Evolutionary conservation across 2,113 vertebrate genomes (phyloP), one percentile per base, ranked within the genome.

Genomic region (Potamarius usumacintae): DNA sequence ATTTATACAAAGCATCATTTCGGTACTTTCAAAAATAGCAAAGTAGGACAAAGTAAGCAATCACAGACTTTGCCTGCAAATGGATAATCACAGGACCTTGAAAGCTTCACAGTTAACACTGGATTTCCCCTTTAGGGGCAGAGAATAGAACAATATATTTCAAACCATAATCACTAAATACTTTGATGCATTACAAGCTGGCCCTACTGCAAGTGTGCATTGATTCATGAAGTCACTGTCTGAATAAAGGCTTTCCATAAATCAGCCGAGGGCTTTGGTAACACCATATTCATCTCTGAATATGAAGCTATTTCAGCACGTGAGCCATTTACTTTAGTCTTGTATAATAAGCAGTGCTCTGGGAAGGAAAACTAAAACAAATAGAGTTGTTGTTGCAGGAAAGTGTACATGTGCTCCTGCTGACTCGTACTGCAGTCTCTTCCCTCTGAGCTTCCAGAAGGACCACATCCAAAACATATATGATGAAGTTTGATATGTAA

Each of bases 41-140:
- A 95, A 96, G 94, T 95, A 94, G 95, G 94, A 96, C 95, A 94
- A 93, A 95, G 94, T 95, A 95, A 95, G 95, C 93, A 95, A 95
- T 96, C 94, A 94, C 90, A 90, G 90, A 85, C 88, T 88, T 90
- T 91, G 92, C 89, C 94, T 92, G 92, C 90, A 91, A 95, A 95
- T 95, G 94, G 94, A 94, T 95, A 95, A 94, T 94, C 79, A 74
- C 92, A 89, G 92, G 92, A 92, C 93, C 90, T 94, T 95, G 92
- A 92, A 91, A 94, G 93, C 88, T 90, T 92, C 34, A 86, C 90
- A 87, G 91, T 93, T 93, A 90, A 93, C 91, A 92, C 93, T 93
- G 92, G 92, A 92, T 93, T 91, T 93, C 88, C 92, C 90, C 92
- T 92, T 91, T 90, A 89, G 92, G 92, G 94, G 94, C 94, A 89